Evolutionary conservation across 2,113 vertebrate species (phyloP).

Genomic region (Burhinus oedicnemus): DNA sequence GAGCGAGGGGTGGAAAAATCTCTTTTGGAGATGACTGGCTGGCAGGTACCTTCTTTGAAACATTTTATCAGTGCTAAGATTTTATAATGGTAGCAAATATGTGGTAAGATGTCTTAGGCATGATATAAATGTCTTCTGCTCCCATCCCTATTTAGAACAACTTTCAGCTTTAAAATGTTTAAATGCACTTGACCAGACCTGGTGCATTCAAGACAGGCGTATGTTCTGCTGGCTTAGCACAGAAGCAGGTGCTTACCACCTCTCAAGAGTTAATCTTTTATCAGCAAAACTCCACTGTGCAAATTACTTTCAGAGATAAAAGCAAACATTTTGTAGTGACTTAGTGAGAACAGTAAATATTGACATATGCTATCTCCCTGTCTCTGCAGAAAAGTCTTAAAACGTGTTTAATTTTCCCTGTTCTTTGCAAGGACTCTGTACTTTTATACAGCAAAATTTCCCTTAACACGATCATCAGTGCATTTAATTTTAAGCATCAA

Average conservation of each 20-base stretch:
- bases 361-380: background rate
- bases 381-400: background rate
- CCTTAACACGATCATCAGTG: background rate
- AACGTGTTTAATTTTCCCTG: background rate
- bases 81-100: background rate
- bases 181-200: background rate
- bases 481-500: background rate
- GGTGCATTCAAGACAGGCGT: background rate
- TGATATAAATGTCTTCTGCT: background rate
- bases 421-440: background rate
- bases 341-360: constrained; percentile 39
- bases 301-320: constrained; percentile 10
- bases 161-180: background rate
- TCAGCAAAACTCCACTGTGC: background rate
- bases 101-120: background rate
- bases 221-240: background rate
- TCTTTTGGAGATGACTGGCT: background rate
- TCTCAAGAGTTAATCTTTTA: constrained; percentile 11
- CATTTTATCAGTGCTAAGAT: background rate
- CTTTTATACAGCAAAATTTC: background rate
- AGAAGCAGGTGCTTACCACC: background rate
- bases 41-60: background rate
- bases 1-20: background rate
- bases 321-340: background rate
- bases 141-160: background rate